Percentiles rank a stretch among this genome's conserved stretches.
phyloP scores from a whole-genome alignment of 2,888 invertebrate genomes.

The Phyllotreta cruciferae region DNA sequence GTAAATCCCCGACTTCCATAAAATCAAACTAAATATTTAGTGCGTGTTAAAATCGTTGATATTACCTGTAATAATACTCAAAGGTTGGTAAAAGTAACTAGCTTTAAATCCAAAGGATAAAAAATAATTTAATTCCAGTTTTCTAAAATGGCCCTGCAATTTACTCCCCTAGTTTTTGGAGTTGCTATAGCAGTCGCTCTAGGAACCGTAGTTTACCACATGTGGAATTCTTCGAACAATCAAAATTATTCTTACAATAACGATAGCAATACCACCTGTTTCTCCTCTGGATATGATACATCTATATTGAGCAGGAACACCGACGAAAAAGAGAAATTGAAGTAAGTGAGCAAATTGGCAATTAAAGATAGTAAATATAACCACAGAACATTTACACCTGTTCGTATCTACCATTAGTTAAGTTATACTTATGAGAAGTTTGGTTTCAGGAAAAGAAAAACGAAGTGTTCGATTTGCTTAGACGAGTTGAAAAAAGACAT shows the following conservation, averaged over 20 bases:
- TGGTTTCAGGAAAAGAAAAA: slow-evolving; percentile 18
- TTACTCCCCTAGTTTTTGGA: slow-evolving; percentile 33
- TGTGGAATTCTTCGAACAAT: slow-evolving; percentile 25
- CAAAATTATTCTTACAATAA: slow-evolving; percentile 10
- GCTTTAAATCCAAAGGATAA: slow-evolving; percentile 8
- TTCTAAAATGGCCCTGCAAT: slow-evolving; percentile 33
- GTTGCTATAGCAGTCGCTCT: slow-evolving; percentile 35
- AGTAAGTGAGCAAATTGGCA: too few relatives aligned
- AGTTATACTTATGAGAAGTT: background rate
- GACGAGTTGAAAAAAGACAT: slow-evolving; percentile 21
- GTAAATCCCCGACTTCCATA: too few relatives aligned
- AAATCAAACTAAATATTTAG: too few relatives aligned
- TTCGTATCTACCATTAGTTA: too few relatives aligned
- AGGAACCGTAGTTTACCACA: slow-evolving; percentile 33
- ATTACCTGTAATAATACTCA: too few relatives aligned
- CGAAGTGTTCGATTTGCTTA: slow-evolving; percentile 37
- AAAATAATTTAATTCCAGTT: slow-evolving; percentile 10
- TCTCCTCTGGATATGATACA: slow-evolving; percentile 15
- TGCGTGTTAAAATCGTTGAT: too few relatives aligned
- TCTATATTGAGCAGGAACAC: too few relatives aligned
- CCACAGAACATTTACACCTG: too few relatives aligned
- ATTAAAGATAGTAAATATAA: too few relatives aligned
- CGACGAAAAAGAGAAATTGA: too few relatives aligned
- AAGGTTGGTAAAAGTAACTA: slow-evolving; percentile 11
- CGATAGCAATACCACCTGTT: background rate